phyloP scores from a whole-genome alignment of 1,140 invertebrate species.

The Mya arenaria region DNA sequence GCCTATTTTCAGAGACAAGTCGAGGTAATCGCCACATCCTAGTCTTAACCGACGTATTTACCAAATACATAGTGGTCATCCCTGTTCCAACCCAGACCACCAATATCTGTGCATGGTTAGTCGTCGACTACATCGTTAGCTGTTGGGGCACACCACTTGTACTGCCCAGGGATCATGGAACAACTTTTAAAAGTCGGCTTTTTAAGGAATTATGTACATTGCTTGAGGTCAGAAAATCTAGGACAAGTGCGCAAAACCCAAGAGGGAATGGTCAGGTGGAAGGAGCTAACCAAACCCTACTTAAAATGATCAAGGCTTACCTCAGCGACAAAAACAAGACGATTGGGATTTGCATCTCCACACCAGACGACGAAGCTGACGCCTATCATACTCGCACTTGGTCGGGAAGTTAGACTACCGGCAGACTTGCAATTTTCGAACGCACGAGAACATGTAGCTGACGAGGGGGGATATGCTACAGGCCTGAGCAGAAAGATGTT shows the following conservation, averaged over 20 bases:
- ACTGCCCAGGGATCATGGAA: background rate
- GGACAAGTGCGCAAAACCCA: background rate
- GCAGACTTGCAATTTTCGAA: too few species aligned
- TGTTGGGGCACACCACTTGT: background rate
- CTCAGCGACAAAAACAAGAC: background rate
- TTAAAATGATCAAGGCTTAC: background rate
- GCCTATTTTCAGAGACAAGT: background rate
- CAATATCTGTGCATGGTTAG: background rate
- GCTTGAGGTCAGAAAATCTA: background rate
- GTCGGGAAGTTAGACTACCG: background rate
- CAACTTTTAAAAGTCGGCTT: background rate
- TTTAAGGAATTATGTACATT: background rate
- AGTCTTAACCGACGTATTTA: background rate
- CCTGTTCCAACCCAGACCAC: background rate
- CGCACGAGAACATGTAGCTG: too few species aligned
- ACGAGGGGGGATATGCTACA: background rate
- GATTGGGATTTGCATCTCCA: background rate
- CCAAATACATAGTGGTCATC: background rate
- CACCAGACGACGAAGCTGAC: background rate
- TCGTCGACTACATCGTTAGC: background rate
- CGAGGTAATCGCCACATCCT: background rate
- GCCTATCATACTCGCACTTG: background rate
- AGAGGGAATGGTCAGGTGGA: background rate
- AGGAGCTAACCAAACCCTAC: background rate
- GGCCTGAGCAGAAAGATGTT: background rate